These are phyloP conservation scores for Daboia siamensis DNA, from an alignment of 2,113 vertebrate genomes.

Conservation along the genomic window DNA sequence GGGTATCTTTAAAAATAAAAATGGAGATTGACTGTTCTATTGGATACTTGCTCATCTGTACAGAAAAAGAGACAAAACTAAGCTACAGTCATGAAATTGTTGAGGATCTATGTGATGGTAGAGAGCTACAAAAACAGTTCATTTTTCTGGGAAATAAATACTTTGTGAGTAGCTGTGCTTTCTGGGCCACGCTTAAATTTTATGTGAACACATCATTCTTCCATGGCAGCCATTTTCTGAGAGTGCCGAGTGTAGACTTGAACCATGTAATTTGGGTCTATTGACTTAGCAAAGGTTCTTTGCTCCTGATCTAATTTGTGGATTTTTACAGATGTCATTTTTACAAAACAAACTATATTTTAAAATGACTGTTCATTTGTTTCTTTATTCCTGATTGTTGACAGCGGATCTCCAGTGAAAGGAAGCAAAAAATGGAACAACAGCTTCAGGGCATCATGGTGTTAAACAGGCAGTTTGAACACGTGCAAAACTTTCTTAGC, in stretches of 20 bases:
- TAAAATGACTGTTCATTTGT: slow-evolving; percentile 2
- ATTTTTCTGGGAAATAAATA: not conserved
- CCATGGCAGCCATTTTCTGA: not conserved
- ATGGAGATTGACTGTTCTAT: not conserved
- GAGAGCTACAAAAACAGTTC: not conserved
- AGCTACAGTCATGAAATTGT: not conserved
- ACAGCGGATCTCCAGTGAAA: slow-evolving; percentile 88
- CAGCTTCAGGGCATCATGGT: slow-evolving; percentile 88
- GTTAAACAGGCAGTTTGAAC: slow-evolving; percentile 89
- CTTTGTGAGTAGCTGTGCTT: not conserved
- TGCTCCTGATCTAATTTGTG: not conserved
- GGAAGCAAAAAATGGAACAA: slow-evolving; percentile 86
- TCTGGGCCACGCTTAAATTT: not conserved
- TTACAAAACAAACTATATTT: slow-evolving; percentile 12
- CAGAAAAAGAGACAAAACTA: not conserved
- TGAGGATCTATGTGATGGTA: not conserved
- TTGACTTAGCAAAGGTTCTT: not conserved
- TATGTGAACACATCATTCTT: not conserved
- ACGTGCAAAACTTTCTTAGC: slow-evolving; percentile 93
- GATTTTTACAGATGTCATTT: not conserved
- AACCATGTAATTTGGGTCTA: not conserved
- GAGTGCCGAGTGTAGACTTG: not conserved
- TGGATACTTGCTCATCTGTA: not conserved
- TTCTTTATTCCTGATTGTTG: slow-evolving; percentile 21
- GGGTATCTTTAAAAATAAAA: not conserved